Percentiles rank a stretch among this genome's conserved stretches.
These are phyloP conservation scores for Pyxicephalus adspersus DNA, from an alignment of 2,113 vertebrate genomes.

Conservation along the genomic window DNA sequence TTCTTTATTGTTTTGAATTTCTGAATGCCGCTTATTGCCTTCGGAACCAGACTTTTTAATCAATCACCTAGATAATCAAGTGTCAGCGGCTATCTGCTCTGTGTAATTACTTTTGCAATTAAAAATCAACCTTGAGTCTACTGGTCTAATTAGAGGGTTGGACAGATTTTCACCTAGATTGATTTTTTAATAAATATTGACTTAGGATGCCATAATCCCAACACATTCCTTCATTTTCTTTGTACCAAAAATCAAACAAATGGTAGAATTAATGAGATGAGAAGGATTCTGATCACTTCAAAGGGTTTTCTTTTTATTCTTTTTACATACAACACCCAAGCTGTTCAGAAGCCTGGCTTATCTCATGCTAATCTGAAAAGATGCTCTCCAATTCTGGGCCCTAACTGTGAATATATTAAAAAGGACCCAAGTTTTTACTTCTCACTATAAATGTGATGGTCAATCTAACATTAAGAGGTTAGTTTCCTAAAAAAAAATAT, in stretches of 20 bases:
- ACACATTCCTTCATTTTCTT: slow-evolving; percentile 97
- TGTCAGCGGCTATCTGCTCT: slow-evolving; percentile 99
- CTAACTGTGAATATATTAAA: slow-evolving; percentile 53
- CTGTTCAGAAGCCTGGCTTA: slow-evolving; percentile 81
- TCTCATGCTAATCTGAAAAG: slow-evolving; percentile 71
- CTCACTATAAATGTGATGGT: neutral
- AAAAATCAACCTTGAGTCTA: slow-evolving; percentile 99
- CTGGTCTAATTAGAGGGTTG: slow-evolving; percentile 99
- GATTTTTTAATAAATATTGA: slow-evolving; percentile 99
- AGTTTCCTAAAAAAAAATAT: neutral
- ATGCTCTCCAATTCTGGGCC: slow-evolving; percentile 46
- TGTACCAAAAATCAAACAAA: slow-evolving; percentile 87
- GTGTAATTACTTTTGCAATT: slow-evolving; percentile 99
- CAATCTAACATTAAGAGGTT: neutral
- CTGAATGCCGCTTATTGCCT: neutral
- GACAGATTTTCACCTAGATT: slow-evolving; percentile 99
- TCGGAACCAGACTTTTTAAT: slow-evolving; percentile 97
- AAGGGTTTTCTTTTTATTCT: slow-evolving; percentile 72
- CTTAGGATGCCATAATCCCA: slow-evolving; percentile 98
- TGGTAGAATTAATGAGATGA: slow-evolving; percentile 83
- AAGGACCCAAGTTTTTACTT: slow-evolving; percentile 1
- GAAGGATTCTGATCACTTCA: slow-evolving; percentile 76
- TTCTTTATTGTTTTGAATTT: slow-evolving; percentile 98
- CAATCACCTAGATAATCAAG: slow-evolving; percentile 99
- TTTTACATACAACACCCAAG: slow-evolving; percentile 78